Conservation (phyloP, 2,797 vertebrate genomes). For the Girardinus metallicus region DNA sequence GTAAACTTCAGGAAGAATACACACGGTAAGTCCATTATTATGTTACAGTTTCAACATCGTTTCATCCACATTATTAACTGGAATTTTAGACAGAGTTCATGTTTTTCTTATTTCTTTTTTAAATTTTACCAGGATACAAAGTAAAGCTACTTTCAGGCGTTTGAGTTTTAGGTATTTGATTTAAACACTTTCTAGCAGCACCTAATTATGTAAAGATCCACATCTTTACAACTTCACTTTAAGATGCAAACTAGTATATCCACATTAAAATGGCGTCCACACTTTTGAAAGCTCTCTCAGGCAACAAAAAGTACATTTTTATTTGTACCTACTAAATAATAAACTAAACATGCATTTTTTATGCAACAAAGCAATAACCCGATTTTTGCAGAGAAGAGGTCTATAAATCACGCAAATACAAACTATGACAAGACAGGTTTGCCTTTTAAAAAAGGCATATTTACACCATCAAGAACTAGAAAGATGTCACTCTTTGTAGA, state of each 20-base stretch:
- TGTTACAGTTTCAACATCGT: background rate
- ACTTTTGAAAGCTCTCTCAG: background rate
- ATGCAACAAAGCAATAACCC: background rate
- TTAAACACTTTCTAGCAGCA: background rate
- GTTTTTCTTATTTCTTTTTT: background rate
- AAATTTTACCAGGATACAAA: background rate
- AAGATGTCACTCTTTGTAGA: background rate
- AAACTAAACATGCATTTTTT: background rate
- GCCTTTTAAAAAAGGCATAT: background rate
- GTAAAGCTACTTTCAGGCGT: background rate
- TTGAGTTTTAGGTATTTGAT: background rate
- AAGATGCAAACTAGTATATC: background rate
- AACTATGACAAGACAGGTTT: background rate
- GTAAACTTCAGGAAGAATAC: constrained; percentile 98
- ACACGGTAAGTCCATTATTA: constrained; percentile 88
- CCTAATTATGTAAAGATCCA: background rate
- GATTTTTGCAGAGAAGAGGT: background rate
- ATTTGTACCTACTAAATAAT: background rate
- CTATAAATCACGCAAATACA: background rate
- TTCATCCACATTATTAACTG: no score
- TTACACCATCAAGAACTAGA: background rate
- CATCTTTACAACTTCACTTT: background rate
- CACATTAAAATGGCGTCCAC: background rate
- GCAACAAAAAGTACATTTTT: background rate
- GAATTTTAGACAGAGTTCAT: background rate